Base-by-base conservation (phyloP, 2,888 invertebrate species). In the Crocallis elinguaria region DNA sequence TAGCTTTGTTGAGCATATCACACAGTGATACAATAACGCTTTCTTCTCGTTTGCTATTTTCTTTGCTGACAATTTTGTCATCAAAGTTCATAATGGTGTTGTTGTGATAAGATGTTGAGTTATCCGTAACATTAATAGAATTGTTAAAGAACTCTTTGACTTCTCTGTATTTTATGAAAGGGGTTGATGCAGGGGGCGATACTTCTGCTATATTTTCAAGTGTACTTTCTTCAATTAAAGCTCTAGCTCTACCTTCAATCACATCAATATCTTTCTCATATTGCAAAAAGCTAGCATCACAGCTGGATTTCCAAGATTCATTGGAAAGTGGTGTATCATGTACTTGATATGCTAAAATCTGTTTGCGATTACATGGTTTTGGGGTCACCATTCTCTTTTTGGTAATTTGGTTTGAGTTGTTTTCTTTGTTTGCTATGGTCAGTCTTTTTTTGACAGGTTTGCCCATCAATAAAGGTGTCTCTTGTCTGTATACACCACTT, bases 21-120 rank as follows among this genome's bases (percentile, higher is more conserved):
- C 88, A 88, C 1, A 89, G 67, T 2, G 86, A 84, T 0, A 83
- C 79, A 49, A 89, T 86, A 0, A 82, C 81, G 73, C 81, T 87
- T 33, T 88, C 88, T 48, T 88, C 86, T 57, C 77, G 71, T 25
- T 74, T 78, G 29, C 53, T 73, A 9, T 69, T 74, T 6, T 77
- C 68, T 35, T 72, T 74, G 23, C 23, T 46, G 0, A 75, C 56
- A 1, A 71, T 5, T 8, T 14, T 59, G 59, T 82, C 81, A 14
- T 86, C 83, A 65, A 88, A 88, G 51, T 71, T 74, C 82, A 83
- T 85, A 14, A 88, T 84, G 11, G 88, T 86, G 57, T 85, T 76
- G 39, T 87, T 82, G 53, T 81, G 67, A 37, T 67, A 71, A 11
- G 17, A 7, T 23, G 82, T 14, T 4, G 35, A 51, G 13, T 58